These are phyloP conservation scores for Hypselothyrea guttata DNA, from an alignment of 2,888 invertebrate species.

Conservation along the genomic window DNA sequence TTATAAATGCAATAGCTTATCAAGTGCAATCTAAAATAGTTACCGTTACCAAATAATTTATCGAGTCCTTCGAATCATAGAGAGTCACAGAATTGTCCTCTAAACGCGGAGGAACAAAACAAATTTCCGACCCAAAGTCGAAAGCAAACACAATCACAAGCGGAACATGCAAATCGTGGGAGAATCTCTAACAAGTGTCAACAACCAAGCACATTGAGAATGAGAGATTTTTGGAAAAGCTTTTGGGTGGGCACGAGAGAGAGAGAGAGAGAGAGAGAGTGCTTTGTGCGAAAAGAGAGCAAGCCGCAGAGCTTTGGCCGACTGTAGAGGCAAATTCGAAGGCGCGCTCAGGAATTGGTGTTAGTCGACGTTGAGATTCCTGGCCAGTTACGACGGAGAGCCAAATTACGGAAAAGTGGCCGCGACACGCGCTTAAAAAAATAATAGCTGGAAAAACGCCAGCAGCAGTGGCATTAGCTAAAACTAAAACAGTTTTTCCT, in stretches of 20 bases:
- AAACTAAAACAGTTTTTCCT: conserved; percentile 44
- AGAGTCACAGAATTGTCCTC: conserved; percentile 19
- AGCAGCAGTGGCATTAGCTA: conserved; percentile 42
- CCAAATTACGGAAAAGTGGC: conserved; percentile 4
- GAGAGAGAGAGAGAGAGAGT: conserved; percentile 18
- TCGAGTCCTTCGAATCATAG: conserved; percentile 45
- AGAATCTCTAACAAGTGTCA: conserved; percentile 72
- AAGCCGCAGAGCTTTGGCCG: conserved; percentile 22
- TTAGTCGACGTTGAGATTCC: conserved; percentile 63
- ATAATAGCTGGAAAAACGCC: conserved; percentile 62
- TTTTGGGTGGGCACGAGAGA: conserved; percentile 13
- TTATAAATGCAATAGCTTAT: conserved; percentile 36
- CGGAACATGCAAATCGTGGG: conserved; percentile 25
- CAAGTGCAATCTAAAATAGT: conserved; percentile 42
- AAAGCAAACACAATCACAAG: conserved; percentile 32
- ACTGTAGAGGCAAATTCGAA: conserved; percentile 22
- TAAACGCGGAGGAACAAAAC: conserved; percentile 21
- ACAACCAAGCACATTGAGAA: conserved; percentile 18
- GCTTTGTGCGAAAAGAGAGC: not conserved
- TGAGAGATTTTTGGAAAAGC: conserved; percentile 3
- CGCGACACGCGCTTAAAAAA: conserved; percentile 45
- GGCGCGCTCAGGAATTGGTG: conserved; percentile 40
- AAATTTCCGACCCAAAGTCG: conserved; percentile 31
- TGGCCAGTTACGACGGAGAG: conserved; percentile 53
- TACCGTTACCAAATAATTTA: conserved; percentile 47